phyloP scores from a whole-genome alignment of 2,797 vertebrate species.

The Mus minutoides region DNA sequence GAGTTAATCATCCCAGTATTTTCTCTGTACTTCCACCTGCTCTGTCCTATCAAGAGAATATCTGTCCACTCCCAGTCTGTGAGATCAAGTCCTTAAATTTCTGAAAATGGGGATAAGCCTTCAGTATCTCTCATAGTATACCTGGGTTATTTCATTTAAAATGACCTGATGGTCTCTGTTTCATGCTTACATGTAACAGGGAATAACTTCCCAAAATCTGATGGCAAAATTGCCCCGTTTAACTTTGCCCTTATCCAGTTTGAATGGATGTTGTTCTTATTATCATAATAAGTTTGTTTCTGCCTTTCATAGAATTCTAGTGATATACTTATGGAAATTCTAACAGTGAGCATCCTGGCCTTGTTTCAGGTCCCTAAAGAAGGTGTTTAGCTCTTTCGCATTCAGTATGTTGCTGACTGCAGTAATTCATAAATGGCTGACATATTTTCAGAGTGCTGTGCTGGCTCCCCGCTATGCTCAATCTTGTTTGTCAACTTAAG shows the following conservation, averaged over 20 bases:
- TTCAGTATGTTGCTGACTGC: neutral
- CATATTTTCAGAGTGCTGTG: neutral
- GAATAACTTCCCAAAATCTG: neutral
- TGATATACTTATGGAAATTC: neutral
- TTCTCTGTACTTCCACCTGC: neutral
- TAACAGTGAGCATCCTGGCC: neutral
- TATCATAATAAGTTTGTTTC: neutral
- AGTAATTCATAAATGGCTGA: neutral
- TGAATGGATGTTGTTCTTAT: neutral
- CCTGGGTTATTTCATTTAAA: neutral
- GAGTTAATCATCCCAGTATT: neutral
- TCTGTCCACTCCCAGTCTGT: neutral
- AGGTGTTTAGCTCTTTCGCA: neutral
- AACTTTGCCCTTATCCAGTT: neutral
- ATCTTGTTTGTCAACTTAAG: neutral
- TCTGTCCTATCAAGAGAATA: too few relatives aligned
- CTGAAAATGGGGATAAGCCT: neutral
- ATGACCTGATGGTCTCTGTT: neutral
- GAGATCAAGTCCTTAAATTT: neutral
- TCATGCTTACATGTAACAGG: accelerated
- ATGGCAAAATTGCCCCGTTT: neutral
- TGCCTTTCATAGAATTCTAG: neutral
- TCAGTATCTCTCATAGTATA: neutral
- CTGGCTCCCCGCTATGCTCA: neutral
- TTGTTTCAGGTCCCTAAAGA: neutral